Percentiles rank a stretch among this genome's conserved stretches.
Conservation (phyloP, 92 coral and sea anemone species). For the Porites lobata region DNA sequence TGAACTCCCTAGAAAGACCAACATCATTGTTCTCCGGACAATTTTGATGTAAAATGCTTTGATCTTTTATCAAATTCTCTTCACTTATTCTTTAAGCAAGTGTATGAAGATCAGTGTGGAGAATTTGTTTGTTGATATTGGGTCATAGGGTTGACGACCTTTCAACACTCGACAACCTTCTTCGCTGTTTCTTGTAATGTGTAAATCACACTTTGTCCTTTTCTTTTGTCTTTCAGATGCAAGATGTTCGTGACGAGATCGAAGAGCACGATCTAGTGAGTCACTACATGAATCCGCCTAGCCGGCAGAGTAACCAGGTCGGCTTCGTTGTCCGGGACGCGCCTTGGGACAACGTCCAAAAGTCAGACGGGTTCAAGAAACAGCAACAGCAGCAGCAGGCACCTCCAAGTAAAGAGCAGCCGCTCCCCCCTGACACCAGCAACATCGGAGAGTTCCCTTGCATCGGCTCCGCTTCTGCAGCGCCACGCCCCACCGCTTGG, state of each 20-base stretch:
- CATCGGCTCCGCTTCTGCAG: constrained; percentile 81
- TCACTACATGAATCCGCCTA: constrained; percentile 97
- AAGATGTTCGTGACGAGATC: constrained; percentile 93
- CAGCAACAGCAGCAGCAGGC: constrained; percentile 15
- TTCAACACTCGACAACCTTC: too few species aligned
- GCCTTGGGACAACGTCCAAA: constrained; percentile 85
- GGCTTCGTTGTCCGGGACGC: constrained; percentile 97
- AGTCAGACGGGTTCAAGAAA: constrained; percentile 14
- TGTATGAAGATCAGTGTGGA: too few species aligned
- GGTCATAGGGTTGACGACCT: too few species aligned
- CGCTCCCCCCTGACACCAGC: constrained; percentile 90
- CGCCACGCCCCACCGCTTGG: constrained; percentile 88
- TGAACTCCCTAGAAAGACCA: too few species aligned
- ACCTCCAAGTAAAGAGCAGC: constrained; percentile 42
- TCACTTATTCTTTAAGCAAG: too few species aligned
- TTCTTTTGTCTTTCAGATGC: constrained; percentile 72
- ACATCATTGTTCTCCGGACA: too few species aligned
- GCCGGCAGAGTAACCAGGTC: constrained; percentile 75
- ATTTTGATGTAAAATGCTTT: too few species aligned
- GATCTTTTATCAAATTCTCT: too few species aligned
- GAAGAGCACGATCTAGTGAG: constrained; percentile 85
- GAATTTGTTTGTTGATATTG: too few species aligned
- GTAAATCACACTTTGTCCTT: neutral
- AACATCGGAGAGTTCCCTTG: constrained; percentile 97
- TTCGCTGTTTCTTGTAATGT: neutral